Base-by-base conservation (phyloP, 2,888 invertebrate species). In the Sinelater perroti region DNA sequence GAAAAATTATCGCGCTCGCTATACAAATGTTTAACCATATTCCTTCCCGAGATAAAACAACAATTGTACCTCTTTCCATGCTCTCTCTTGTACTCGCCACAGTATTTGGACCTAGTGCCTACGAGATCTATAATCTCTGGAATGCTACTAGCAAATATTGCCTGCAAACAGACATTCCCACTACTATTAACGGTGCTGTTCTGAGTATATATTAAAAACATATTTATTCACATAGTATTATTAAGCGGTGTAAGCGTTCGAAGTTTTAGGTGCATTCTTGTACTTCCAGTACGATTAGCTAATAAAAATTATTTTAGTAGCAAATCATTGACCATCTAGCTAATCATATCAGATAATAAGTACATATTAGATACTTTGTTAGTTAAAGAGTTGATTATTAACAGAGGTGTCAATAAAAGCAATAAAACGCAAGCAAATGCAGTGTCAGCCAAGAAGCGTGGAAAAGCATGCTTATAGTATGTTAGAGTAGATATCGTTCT, bases 101-200 rank as follows among this genome's bases (percentile, higher is more conserved):
- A 93, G 89, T 97, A 97, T 87, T 97, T 97, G 87, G 96, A 95
- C 85, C 97, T 92, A 88, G 93, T 93, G 85, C 97, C 96, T 87
- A 97, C 93, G 86, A 98, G 94, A 87, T 97, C 97, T 86, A 95
- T 96, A 86, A 98, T 97, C 91, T 98, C 97, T 83, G 97, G 97
- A 85, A 98, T 95, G 89, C 95, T 96, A 90, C 95, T 96, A 87
- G 97, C 97, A 92, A 98, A 98, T 90, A 97, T 95, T 86, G 97
- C 97, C 96, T 96, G 91, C 83, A 90, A 88, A 87, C 85, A 87
- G 85, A 81, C 79, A 81, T 74, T 70, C 73, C 71, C 65, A 66
- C 64, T 71, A 67, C 68, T 64, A 66, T 64, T 62, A 58, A 57
- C 45, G 54, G 52, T 56, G 60, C 49, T 58, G 52, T 58, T 53